Conservation (phyloP, 2,888 invertebrate species). For the Agrochola litura region DNA sequence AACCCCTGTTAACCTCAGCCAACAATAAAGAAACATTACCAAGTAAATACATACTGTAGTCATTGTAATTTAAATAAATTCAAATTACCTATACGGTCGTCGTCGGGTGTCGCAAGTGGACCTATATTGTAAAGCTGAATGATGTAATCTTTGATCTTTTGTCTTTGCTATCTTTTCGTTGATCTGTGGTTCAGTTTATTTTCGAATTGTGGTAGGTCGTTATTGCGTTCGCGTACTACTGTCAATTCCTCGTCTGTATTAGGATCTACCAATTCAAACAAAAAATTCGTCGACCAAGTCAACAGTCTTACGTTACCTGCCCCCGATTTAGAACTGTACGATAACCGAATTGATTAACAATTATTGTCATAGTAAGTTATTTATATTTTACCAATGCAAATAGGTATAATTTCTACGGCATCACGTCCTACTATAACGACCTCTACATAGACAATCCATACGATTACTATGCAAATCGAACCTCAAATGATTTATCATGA, state of each 20-base stretch:
- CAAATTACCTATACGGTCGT: conserved; percentile 79
- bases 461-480: conserved; percentile 8
- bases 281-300: conserved; percentile 12
- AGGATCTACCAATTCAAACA: conserved; percentile 10
- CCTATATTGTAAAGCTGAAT: conserved; percentile 65
- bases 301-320: conserved; percentile 33
- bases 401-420: not conserved
- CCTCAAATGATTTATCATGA: conserved; percentile 5
- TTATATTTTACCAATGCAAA: not conserved
- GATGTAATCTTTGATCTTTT: conserved; percentile 75
- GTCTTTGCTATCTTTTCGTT: conserved; percentile 60
- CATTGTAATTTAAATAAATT: conserved; percentile 89
- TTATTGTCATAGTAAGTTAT: not conserved
- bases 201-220: conserved; percentile 76
- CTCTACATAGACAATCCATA: not conserved
- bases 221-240: conserved; percentile 69
- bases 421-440: not conserved
- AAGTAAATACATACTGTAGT: conserved; percentile 83
- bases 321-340: not conserved
- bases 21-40: conserved; percentile 83
- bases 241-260: conserved; percentile 60
- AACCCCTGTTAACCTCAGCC: conserved; percentile 82
- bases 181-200: conserved; percentile 59
- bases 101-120: conserved; percentile 77
- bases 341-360: not conserved